Percentiles rank a stretch among this genome's conserved stretches.
Conservation (phyloP, 2,797 vertebrate species). For the Sebastes taczanowskii region DNA sequence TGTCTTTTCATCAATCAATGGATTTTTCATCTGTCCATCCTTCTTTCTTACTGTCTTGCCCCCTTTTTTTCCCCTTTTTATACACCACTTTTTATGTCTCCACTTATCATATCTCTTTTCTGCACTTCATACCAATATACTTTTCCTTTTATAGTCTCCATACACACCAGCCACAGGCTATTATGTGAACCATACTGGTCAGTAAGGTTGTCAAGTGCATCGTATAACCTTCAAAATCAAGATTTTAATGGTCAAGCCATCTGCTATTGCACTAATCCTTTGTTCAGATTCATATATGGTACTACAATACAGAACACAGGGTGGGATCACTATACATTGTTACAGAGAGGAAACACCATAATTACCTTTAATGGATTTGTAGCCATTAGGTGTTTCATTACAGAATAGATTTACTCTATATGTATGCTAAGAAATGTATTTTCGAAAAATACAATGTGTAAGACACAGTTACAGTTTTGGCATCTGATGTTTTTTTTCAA, state of each 20-base stretch:
- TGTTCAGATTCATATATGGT: background rate
- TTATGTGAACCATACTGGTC: background rate
- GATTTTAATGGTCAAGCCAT: background rate
- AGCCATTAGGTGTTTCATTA: background rate
- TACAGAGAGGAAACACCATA: background rate
- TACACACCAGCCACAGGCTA: background rate
- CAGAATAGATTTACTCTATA: background rate
- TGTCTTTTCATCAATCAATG: slow-evolving; percentile 58
- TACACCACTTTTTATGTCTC: background rate
- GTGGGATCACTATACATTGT: background rate
- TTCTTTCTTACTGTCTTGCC: slow-evolving; percentile 1
- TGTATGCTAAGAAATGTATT: background rate
- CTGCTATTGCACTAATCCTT: background rate
- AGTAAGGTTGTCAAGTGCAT: background rate
- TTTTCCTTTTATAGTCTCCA: background rate
- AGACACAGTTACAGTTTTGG: background rate
- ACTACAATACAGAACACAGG: background rate
- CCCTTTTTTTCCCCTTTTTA: background rate
- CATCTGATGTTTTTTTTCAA: background rate
- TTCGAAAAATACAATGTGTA: background rate
- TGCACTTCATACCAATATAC: background rate
- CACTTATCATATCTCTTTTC: background rate
- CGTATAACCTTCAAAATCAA: slow-evolving; percentile 1
- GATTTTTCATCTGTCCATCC: slow-evolving; percentile 13
- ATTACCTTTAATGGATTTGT: background rate